These are phyloP conservation scores for Ectemnius cavifrons DNA, from an alignment of 2,888 invertebrate genomes.

Conservation along the genomic window DNA sequence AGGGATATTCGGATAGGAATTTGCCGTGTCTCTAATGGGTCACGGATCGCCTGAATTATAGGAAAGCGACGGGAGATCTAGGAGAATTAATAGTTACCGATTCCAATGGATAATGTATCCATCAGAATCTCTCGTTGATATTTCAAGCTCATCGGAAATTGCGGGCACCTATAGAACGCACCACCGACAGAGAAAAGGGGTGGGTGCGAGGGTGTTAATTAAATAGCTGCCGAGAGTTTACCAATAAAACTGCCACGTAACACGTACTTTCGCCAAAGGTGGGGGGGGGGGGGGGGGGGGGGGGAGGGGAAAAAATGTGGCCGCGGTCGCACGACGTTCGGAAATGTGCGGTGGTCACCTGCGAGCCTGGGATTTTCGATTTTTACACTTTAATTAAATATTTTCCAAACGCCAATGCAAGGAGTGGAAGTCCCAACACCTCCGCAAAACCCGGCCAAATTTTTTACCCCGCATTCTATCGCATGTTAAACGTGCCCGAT, in stretches of 20 bases:
- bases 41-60: background rate
- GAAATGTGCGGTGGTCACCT: slow-evolving; percentile 58
- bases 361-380: slow-evolving; percentile 69
- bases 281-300: slow-evolving; percentile 21
- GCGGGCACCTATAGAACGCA: no score
- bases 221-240: slow-evolving; percentile 69
- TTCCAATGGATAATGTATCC: no score
- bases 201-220: slow-evolving; percentile 62
- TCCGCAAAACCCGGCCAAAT: slow-evolving; percentile 42
- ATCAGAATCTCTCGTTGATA: no score
- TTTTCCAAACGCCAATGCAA: slow-evolving; percentile 61
- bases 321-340: slow-evolving; percentile 59
- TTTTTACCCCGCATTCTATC: slow-evolving; percentile 27
- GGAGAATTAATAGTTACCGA: no score
- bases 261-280: slow-evolving; percentile 40
- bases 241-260: slow-evolving; percentile 63
- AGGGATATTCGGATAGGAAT: background rate
- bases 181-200: background rate
- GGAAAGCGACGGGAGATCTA: no score
- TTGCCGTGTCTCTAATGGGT: background rate
- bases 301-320: slow-evolving; percentile 54
- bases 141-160: no score
- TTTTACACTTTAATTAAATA: slow-evolving; percentile 76
- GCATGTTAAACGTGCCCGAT: slow-evolving; percentile 1
- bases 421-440: slow-evolving; percentile 38